phyloP scores from a whole-genome alignment of 2,888 invertebrate species.

The Cerceris rybyensis region DNA sequence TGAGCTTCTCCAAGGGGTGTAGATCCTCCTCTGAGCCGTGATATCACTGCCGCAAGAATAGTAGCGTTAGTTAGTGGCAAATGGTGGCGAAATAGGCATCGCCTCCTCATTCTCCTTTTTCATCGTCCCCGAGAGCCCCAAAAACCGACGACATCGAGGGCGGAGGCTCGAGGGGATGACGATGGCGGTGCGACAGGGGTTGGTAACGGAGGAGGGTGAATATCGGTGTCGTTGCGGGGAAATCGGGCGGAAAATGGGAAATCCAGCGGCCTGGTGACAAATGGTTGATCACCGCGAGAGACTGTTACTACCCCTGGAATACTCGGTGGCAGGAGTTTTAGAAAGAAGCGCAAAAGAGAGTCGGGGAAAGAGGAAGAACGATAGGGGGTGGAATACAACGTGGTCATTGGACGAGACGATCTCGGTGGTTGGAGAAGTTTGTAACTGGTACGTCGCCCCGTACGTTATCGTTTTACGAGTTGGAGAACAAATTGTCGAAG shows the following conservation, averaged over 20 bases:
- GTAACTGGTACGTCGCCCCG: not conserved
- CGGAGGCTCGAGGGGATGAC: conserved; percentile 24
- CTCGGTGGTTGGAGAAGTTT: not conserved
- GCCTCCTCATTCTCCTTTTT: conserved; percentile 39
- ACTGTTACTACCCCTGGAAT: conserved; percentile 25
- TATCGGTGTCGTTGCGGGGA: conserved; percentile 75
- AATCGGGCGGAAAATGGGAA: conserved; percentile 82
- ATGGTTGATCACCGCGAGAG: conserved; percentile 75
- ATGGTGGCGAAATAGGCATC: conserved; percentile 30
- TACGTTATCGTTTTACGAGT: no score
- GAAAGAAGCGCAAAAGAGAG: not conserved
- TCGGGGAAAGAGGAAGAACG: not conserved
- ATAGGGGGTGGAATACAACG: not conserved
- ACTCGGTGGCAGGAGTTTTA: conserved; percentile 28
- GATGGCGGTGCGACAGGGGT: conserved; percentile 31
- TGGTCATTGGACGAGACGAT: not conserved
- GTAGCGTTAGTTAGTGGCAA: conserved; percentile 35
- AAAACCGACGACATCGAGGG: conserved; percentile 35
- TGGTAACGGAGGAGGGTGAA: conserved; percentile 55
- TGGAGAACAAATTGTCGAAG: no score
- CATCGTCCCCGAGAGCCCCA: conserved; percentile 17
- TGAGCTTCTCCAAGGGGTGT: conserved; percentile 63
- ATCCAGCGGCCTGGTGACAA: conserved; percentile 81
- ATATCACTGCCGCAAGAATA: not conserved
- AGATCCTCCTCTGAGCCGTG: not conserved